These are phyloP conservation scores for Aphelenchoides besseyi DNA, from an alignment of 1,140 invertebrate genomes.

Conservation along the genomic window DNA sequence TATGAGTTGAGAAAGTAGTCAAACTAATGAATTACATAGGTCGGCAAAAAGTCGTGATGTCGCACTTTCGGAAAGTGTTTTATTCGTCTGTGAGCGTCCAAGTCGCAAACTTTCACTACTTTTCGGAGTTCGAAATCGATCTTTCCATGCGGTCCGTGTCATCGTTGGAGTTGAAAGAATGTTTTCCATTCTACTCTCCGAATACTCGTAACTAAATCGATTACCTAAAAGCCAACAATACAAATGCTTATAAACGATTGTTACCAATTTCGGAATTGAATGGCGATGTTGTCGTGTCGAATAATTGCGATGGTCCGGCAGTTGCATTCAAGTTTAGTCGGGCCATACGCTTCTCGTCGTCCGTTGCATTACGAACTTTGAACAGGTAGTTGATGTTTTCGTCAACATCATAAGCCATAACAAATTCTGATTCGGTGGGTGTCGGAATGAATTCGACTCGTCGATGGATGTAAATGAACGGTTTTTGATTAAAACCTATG, in stretches of 20 bases:
- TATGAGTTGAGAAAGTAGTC: not conserved
- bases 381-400: constrained; percentile 10
- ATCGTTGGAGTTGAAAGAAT: not conserved
- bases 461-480: constrained; percentile 5
- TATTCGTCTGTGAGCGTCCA: not conserved
- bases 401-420: constrained; percentile 4
- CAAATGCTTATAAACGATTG: too few species aligned
- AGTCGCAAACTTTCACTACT: not conserved
- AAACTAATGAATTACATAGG: too few species aligned
- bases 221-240: not conserved
- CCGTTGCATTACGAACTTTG: not conserved
- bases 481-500: not conserved
- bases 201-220: not conserved
- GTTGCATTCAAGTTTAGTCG: not conserved
- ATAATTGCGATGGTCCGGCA: not conserved
- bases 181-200: not conserved
- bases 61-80: not conserved
- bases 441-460: not conserved
- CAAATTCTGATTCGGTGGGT: not conserved
- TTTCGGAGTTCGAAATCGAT: not conserved
- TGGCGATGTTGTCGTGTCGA: too few species aligned
- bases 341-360: constrained; percentile 10
- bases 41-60: not conserved
- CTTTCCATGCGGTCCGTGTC: not conserved
- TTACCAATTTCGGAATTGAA: too few species aligned